These are phyloP conservation scores for Eptatretus atami DNA, from an alignment of 2,797 vertebrate species.

Conservation along the genomic window DNA sequence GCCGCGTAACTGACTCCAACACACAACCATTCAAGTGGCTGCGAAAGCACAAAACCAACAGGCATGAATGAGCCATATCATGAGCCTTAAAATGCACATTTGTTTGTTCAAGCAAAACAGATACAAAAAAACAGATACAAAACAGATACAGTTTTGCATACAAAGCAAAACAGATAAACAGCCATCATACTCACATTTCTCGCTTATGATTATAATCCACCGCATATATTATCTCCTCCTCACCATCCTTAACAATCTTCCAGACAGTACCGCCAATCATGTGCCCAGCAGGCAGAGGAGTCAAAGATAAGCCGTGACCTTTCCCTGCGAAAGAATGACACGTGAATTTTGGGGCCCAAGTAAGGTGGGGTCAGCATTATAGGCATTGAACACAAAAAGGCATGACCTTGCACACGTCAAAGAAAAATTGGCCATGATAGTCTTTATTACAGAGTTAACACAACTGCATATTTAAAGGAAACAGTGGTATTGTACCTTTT, in stretches of 20 bases:
- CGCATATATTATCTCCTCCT: constrained; percentile 86
- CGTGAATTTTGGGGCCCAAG: too few species aligned
- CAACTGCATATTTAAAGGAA: too few species aligned
- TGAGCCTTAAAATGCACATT: not conserved
- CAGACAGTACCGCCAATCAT: constrained; percentile 97
- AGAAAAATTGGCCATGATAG: too few species aligned
- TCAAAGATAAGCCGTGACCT: constrained; percentile 88
- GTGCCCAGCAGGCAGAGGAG: constrained; percentile 72
- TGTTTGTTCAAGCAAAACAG: constrained; percentile 2
- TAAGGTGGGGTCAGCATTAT: too few species aligned
- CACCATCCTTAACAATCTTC: constrained; percentile 97
- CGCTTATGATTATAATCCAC: constrained; percentile 98
- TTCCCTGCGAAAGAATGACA: constrained; percentile 27
- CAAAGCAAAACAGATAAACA: constrained; percentile 8
- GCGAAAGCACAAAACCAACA: constrained; percentile 5
- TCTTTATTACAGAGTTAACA: too few species aligned
- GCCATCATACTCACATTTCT: constrained; percentile 51
- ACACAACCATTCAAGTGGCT: constrained; percentile 89
- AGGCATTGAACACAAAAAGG: too few species aligned
- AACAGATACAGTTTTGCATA: too few species aligned
- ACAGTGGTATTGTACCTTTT: constrained; percentile 31
- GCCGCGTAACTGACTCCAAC: constrained; percentile 67
- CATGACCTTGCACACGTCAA: too few species aligned
- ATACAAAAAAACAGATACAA: too few species aligned
- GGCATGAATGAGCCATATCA: too few species aligned